These are phyloP conservation scores for Spodoptera litura DNA, from an alignment of 1,140 invertebrate genomes.

Conservation along the genomic window DNA sequence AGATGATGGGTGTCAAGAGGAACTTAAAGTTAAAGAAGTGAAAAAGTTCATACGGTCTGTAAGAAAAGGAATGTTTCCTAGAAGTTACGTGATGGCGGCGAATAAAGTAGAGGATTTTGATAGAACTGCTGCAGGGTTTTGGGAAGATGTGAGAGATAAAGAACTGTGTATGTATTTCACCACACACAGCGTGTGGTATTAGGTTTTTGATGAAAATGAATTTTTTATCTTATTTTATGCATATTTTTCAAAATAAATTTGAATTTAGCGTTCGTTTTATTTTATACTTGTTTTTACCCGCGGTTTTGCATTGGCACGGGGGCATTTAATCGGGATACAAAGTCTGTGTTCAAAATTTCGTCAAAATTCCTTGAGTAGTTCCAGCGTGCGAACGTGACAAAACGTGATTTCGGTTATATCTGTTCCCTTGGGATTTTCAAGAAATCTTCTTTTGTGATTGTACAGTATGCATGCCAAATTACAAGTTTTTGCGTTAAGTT, in stretches of 20 bases:
- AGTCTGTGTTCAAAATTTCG: too few relatives aligned
- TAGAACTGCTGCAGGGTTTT: constrained; percentile 45
- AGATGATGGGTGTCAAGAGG: constrained; percentile 38
- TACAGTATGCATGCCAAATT: too few relatives aligned
- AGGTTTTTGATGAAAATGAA: background rate
- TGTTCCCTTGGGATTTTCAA: too few relatives aligned
- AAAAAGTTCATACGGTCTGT: constrained; percentile 46
- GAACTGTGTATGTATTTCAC: constrained; percentile 59
- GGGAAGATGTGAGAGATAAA: constrained; percentile 57
- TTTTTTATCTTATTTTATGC: constrained; percentile 1
- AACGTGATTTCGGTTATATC: too few relatives aligned
- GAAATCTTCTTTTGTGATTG: too few relatives aligned
- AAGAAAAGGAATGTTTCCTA: constrained; percentile 46
- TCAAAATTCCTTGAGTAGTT: too few relatives aligned
- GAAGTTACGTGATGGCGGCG: constrained; percentile 18
- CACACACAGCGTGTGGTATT: constrained; percentile 23
- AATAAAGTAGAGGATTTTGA: background rate
- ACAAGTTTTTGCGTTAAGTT: too few relatives aligned
- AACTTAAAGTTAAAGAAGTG: constrained; percentile 45
- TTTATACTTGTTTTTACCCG: too few relatives aligned
- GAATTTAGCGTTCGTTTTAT: too few relatives aligned
- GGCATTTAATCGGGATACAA: too few relatives aligned
- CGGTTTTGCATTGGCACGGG: too few relatives aligned
- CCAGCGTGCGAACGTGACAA: too few relatives aligned
- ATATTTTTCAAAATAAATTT: background rate